These are phyloP conservation scores for Dascyllus trimaculatus DNA, from an alignment of 2,113 vertebrate species.

Conservation along the genomic window DNA sequence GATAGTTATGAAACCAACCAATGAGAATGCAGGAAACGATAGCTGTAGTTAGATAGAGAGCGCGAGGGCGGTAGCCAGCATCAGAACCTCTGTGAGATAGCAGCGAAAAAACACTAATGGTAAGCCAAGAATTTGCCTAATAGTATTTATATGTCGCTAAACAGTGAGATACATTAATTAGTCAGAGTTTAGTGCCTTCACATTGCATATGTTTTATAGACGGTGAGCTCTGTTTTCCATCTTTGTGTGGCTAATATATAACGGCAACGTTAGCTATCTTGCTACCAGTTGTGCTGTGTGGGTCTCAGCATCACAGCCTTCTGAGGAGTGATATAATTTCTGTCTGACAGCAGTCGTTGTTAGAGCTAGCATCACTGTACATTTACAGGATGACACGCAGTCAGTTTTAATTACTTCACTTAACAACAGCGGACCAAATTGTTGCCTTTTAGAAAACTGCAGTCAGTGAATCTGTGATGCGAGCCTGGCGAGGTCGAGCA, in stretches of 20 bases:
- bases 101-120: conserved; percentile 63
- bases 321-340: neutral
- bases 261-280: conserved; percentile 38
- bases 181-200: neutral
- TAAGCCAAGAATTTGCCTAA: conserved; percentile 33
- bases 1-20: conserved; percentile 10
- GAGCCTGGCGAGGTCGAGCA: neutral
- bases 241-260: conserved; percentile 2
- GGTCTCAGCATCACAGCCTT: conserved; percentile 39
- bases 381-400: neutral
- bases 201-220: neutral
- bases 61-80: conserved; percentile 22
- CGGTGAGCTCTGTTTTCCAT: neutral
- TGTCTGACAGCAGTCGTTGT: conserved; percentile 5
- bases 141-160: neutral
- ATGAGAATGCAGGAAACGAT: conserved; percentile 45
- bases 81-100: conserved; percentile 4
- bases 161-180: rapidly evolving
- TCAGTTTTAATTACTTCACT: neutral
- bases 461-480: neutral
- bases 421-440: neutral
- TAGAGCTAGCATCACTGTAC: neutral
- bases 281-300: conserved; percentile 28
- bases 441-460: too few species aligned
- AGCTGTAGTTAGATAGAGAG: conserved; percentile 59